A percentile compares a stretch with the other conserved stretches of the same genome.
These are phyloP conservation scores for Myripristis jacobus DNA, from an alignment of 2,797 vertebrate species.

Conservation along the genomic window DNA sequence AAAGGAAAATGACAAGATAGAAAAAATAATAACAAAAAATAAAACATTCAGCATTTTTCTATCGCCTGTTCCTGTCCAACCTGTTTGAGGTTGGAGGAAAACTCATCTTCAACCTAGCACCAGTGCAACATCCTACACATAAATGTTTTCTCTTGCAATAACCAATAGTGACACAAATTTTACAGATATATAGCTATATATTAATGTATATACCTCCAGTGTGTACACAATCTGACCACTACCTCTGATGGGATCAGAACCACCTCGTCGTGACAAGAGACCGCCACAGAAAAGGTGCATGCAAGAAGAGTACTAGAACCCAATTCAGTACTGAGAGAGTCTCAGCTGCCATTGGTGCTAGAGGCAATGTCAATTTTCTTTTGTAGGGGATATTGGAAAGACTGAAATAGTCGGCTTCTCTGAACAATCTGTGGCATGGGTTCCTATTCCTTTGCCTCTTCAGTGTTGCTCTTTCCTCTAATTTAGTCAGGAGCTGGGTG, in stretches of 20 bases:
- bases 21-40: slow-evolving; percentile 30
- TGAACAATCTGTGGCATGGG: slow-evolving; percentile 61
- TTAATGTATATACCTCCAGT: slow-evolving; percentile 84
- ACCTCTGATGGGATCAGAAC: slow-evolving; percentile 71
- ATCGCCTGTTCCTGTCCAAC: slow-evolving; percentile 58
- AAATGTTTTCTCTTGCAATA: slow-evolving; percentile 69
- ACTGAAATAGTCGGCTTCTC: slow-evolving; percentile 67
- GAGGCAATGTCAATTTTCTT: slow-evolving; percentile 52
- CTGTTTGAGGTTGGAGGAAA: slow-evolving; percentile 59
- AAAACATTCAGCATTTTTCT: slow-evolving; percentile 42
- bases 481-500: slow-evolving; percentile 75
- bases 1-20: slow-evolving; percentile 17
- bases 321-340: slow-evolving; percentile 66
- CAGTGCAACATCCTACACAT: slow-evolving; percentile 67
- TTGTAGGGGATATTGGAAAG: slow-evolving; percentile 54
- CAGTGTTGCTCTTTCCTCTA: slow-evolving; percentile 73
- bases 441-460: slow-evolving; percentile 67
- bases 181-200: slow-evolving; percentile 83
- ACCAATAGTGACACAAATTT: slow-evolving; percentile 80
- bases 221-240: slow-evolving; percentile 80
- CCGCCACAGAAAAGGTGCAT: slow-evolving; percentile 79
- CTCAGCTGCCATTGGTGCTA: slow-evolving; percentile 56
- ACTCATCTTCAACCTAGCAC: slow-evolving; percentile 67
- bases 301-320: slow-evolving; percentile 75
- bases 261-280: slow-evolving; percentile 72